A percentile compares a stretch with the other conserved stretches of the same genome.
Conservation (phyloP, 2,797 vertebrate genomes). For the Lithobates pipiens region DNA sequence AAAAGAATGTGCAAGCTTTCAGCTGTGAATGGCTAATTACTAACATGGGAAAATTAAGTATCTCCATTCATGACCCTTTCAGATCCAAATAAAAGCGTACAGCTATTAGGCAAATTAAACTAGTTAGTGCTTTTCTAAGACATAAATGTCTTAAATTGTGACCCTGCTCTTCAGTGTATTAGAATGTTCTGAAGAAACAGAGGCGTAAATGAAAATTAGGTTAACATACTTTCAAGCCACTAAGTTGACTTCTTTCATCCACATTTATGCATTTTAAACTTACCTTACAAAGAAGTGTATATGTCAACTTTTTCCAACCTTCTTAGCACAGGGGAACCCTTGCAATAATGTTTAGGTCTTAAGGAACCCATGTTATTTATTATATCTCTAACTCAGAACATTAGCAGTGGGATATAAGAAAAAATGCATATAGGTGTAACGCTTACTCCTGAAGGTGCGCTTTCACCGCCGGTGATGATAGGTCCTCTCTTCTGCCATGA, state of each 20-base stretch:
- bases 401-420: too few relatives aligned
- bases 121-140: conserved; percentile 43
- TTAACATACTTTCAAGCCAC: conserved; percentile 1
- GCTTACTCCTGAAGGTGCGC: too few relatives aligned
- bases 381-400: too few relatives aligned
- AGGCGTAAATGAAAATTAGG: conserved; percentile 33
- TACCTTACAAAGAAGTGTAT: neutral
- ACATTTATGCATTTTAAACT: conserved; percentile 7
- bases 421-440: too few relatives aligned
- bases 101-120: conserved; percentile 56
- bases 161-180: neutral
- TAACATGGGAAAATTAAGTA: conserved; percentile 48
- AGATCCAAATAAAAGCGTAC: conserved; percentile 48
- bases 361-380: too few relatives aligned
- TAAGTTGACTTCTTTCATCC: neutral
- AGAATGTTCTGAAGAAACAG: conserved; percentile 30
- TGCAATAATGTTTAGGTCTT: neutral
- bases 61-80: conserved; percentile 50
- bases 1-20: conserved; percentile 39
- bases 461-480: too few relatives aligned
- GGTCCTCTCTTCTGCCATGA: too few relatives aligned
- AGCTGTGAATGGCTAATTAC: conserved; percentile 51
- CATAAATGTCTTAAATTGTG: conserved; percentile 39
- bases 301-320: too few relatives aligned
- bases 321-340: too few relatives aligned